Evolutionary conservation across 53 echinoderm and acorn worm species (phyloP).

Genomic region (Paracentrotus lividus): DNA sequence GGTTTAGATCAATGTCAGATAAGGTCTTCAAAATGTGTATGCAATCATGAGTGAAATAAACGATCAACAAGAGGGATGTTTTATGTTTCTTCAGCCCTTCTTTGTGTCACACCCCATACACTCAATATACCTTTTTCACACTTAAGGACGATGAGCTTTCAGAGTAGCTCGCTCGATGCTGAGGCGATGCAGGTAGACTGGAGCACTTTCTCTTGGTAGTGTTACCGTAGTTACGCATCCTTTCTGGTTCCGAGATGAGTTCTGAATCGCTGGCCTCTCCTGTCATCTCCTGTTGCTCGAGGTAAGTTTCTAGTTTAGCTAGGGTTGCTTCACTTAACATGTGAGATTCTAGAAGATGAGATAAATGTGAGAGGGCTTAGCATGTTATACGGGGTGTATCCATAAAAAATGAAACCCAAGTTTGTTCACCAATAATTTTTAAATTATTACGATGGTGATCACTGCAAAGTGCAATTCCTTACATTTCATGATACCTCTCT

Average conservation of each 20-base stretch:
- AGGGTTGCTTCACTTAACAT: constrained; percentile 58
- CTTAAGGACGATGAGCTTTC: constrained; percentile 2
- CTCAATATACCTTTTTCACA: constrained; percentile 48
- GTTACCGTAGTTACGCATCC: constrained; percentile 38
- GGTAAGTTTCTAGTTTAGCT: constrained; percentile 42
- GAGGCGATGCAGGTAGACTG: constrained; percentile 64
- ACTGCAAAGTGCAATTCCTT: too few species aligned
- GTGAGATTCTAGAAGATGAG: constrained; percentile 26
- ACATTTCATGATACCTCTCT: too few species aligned
- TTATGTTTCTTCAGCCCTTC: too few species aligned
- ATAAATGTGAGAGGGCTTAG: too few species aligned
- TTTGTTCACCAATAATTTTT: too few species aligned
- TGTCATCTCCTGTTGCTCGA: constrained; percentile 35
- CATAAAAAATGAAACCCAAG: too few species aligned
- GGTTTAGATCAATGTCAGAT: too few species aligned
- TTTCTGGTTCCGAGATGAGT: constrained; percentile 53
- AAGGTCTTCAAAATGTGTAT: too few species aligned
- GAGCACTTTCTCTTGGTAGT: constrained; percentile 39
- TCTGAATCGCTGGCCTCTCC: constrained; percentile 68
- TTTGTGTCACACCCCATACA: not conserved
- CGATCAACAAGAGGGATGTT: too few species aligned
- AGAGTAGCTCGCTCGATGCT: constrained; percentile 48
- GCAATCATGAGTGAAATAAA: too few species aligned
- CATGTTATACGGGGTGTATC: too few species aligned
- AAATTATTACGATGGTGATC: too few species aligned